Percentiles rank a stretch among this genome's conserved stretches.
phyloP scores from a whole-genome alignment of 53 echinoderm and acorn worm species.

The Hippasteria phrygiana region DNA sequence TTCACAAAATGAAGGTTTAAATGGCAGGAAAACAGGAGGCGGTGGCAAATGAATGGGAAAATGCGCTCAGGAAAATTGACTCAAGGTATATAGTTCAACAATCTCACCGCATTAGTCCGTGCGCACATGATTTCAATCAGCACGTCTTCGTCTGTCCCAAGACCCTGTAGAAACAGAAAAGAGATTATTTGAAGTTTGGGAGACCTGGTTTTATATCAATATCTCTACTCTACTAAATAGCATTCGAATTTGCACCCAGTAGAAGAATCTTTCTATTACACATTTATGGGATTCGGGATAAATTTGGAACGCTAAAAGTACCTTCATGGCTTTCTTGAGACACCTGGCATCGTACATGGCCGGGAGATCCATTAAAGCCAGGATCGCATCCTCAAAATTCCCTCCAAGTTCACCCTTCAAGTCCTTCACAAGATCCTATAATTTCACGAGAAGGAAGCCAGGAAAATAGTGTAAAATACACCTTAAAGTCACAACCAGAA shows the following conservation, averaged over 20 bases:
- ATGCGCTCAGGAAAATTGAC: too few relatives aligned
- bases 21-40: too few relatives aligned
- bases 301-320: background rate
- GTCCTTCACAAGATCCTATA: constrained; percentile 76
- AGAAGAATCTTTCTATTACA: too few relatives aligned
- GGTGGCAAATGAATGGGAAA: too few relatives aligned
- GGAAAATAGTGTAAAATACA: too few relatives aligned
- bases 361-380: constrained; percentile 69
- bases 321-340: constrained; percentile 74
- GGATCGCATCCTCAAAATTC: constrained; percentile 75
- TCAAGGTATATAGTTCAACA: too few relatives aligned
- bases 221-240: too few relatives aligned
- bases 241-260: too few relatives aligned
- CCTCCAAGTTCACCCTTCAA: constrained; percentile 82
- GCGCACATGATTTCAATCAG: constrained; percentile 83
- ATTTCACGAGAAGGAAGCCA: background rate
- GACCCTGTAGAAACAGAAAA: constrained; percentile 57
- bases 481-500: too few relatives aligned
- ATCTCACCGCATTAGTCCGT: constrained; percentile 69
- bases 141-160: constrained; percentile 78
- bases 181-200: background rate
- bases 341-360: constrained; percentile 71
- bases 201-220: too few relatives aligned
- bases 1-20: too few relatives aligned
- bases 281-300: too few relatives aligned